These are phyloP conservation scores for Microcebus tavaratra DNA, from an alignment of 2,113 vertebrate species.

Conservation along the genomic window DNA sequence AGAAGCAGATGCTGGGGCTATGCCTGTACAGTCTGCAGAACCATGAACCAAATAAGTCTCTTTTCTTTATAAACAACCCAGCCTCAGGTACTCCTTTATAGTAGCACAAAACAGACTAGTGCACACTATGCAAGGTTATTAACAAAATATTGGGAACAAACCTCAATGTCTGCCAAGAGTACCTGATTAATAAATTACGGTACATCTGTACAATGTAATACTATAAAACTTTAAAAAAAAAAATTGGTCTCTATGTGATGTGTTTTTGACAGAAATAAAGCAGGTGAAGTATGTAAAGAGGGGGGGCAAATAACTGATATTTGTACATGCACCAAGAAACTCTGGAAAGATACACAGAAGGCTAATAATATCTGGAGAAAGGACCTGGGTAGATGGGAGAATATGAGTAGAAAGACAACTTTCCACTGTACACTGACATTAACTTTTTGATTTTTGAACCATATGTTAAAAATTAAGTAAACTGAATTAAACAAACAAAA, in stretches of 20 bases:
- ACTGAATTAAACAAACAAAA: neutral
- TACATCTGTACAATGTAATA: neutral
- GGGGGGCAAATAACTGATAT: neutral
- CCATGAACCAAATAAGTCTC: too few species aligned
- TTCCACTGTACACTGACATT: neutral
- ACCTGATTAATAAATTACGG: neutral
- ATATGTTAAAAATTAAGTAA: neutral
- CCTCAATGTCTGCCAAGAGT: neutral
- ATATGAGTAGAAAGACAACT: neutral
- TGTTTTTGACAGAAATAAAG: neutral
- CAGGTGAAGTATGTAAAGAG: neutral
- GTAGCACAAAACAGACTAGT: too few species aligned
- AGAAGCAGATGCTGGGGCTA: too few species aligned
- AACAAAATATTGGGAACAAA: neutral
- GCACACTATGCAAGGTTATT: neutral
- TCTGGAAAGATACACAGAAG: neutral
- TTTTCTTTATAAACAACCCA: too few species aligned
- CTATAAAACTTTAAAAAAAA: neutral
- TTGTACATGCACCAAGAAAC: neutral
- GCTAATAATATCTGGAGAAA: neutral
- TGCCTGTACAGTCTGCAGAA: too few species aligned
- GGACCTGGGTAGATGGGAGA: neutral
- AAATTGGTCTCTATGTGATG: neutral
- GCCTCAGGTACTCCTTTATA: too few species aligned
- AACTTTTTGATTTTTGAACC: conserved; percentile 26